phyloP scores from a whole-genome alignment of 2,113 vertebrate genomes.

The Excalfactoria chinensis region DNA sequence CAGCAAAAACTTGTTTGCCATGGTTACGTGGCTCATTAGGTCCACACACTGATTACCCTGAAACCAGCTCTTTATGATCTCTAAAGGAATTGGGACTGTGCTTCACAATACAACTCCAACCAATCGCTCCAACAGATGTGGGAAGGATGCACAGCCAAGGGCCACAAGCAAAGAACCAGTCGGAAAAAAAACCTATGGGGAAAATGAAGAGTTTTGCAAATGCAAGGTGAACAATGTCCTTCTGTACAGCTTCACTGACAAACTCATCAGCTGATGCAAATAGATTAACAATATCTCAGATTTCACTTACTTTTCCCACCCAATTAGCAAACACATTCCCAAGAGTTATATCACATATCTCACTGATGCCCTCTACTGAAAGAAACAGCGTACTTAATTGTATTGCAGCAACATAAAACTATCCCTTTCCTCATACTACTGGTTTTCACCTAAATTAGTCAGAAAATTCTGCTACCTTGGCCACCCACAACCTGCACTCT shows the following conservation, averaged over 20 bases:
- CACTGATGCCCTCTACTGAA: slow-evolving; percentile 34
- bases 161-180: neutral
- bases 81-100: neutral
- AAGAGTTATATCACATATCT: neutral
- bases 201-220: neutral
- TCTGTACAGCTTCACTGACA: neutral
- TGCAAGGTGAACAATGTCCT: fast-evolving
- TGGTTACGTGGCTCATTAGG: neutral
- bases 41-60: neutral
- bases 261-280: neutral
- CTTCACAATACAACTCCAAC: neutral
- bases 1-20: neutral
- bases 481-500: neutral
- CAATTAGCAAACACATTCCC: neutral
- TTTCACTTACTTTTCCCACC: neutral
- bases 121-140: neutral
- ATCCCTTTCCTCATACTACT: neutral
- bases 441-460: neutral
- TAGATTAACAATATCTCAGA: neutral
- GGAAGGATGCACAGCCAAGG: neutral
- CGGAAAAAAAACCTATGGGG: neutral
- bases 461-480: neutral
- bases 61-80: neutral
- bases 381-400: neutral
- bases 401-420: neutral